A percentile compares a stretch with the other conserved stretches of the same genome.
phyloP scores from a whole-genome alignment of 2,113 vertebrate genomes.

The Malurus melanocephalus region DNA sequence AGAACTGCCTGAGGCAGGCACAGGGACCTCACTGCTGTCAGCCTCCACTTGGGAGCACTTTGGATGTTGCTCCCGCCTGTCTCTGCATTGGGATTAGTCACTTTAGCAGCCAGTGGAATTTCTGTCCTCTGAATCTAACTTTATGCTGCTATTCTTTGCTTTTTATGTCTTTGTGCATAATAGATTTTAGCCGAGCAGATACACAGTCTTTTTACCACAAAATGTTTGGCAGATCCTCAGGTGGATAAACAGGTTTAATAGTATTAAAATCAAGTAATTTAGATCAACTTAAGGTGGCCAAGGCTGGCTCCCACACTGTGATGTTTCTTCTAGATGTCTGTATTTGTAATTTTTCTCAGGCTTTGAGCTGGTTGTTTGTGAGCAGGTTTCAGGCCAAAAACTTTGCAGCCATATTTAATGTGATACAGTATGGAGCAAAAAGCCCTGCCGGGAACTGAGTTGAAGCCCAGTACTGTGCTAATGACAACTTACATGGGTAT shows the following conservation, averaged over 20 bases:
- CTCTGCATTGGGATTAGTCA: neutral
- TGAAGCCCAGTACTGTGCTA: neutral
- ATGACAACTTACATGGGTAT: neutral
- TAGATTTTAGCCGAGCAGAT: neutral
- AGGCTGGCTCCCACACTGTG: neutral
- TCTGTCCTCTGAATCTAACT: neutral
- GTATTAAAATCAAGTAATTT: neutral
- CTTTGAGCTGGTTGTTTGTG: neutral
- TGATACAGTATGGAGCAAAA: neutral
- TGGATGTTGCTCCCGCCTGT: accelerated
- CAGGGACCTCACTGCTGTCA: accelerated
- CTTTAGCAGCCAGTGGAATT: neutral
- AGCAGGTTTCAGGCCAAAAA: neutral
- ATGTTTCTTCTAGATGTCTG: neutral
- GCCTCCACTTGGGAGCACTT: accelerated
- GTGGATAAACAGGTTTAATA: neutral
- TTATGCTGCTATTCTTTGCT: neutral
- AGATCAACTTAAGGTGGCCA: neutral
- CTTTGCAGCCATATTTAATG: neutral
- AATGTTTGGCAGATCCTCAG: neutral
- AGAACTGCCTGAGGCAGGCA: accelerated
- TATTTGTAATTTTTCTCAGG: neutral
- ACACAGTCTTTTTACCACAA: neutral
- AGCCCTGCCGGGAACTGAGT: neutral
- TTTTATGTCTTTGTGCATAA: neutral